Evolutionary conservation across 2,797 vertebrate genomes (phyloP).

Genomic region (Otus scops): DNA sequence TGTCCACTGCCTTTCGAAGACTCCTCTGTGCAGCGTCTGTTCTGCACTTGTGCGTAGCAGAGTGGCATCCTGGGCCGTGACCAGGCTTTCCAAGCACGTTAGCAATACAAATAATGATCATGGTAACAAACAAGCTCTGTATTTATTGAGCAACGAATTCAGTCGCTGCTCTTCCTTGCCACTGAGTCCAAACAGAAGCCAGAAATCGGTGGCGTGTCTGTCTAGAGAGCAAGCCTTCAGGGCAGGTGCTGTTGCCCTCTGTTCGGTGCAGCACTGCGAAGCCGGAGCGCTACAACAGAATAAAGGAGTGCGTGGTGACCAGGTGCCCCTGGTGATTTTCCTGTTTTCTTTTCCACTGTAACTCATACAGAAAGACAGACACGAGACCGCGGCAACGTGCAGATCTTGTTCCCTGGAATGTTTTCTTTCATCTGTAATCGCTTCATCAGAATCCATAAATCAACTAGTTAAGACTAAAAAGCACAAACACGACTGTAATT

Average conservation of each 20-base stretch:
- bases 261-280: neutral
- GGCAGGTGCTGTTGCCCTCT: neutral
- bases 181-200: neutral
- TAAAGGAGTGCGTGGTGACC: neutral
- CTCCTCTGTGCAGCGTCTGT: neutral
- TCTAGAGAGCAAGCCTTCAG: neutral
- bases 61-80: neutral
- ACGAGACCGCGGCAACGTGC: slow-evolving; percentile 22
- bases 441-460: slow-evolving; percentile 65
- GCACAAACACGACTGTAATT: slow-evolving; percentile 56
- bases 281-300: neutral
- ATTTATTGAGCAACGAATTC: neutral
- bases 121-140: neutral
- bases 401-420: slow-evolving; percentile 61
- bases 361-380: neutral
- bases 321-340: neutral
- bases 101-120: neutral
- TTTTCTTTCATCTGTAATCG: slow-evolving; percentile 75
- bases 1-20: neutral
- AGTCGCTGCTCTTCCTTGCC: rapidly evolving
- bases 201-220: rapidly evolving
- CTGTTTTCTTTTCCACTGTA: slow-evolving; percentile 9
- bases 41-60: neutral
- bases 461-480: slow-evolving; percentile 34
- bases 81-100: neutral